Base-by-base conservation (phyloP, 2,113 vertebrate species). In the Corythornis vintsioides region DNA sequence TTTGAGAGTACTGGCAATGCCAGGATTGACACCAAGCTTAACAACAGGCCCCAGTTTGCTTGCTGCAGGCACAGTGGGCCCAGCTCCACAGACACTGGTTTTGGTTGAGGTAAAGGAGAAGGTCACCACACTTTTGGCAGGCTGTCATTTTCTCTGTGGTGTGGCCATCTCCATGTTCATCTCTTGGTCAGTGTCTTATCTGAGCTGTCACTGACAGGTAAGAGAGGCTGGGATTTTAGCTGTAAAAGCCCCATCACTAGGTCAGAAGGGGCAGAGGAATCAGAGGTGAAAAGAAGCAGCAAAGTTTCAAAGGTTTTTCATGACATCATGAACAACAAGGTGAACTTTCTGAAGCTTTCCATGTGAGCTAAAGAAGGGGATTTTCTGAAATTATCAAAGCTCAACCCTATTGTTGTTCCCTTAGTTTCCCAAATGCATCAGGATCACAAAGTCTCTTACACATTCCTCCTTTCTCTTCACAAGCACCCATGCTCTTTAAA, bases 381-480 rank as follows among this genome's bases (percentile, higher is more conserved):
- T 73, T 95, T 95, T 94, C 52, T 85, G 59, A 76, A 79, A 42
- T 43, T 18, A 64, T 72, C 72, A 84, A 72, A 92, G 26, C 22
- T 78, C 86, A 92, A 83, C 43, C 13, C 8, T 26, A 8, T 65
- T 87, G 26, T 72, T 95, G 26, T 72, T 95, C 83, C 74, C 61
- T 70, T 64, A 82, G 71, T 90, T 94, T 84, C 55, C 66, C 3
- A 10, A 17, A 55, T 2, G 2, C 8, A 7, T 48, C 59, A 69
- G 14, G 22, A 29, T 69, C 42, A 72, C 48, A 83, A 7, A 10
- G 9, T n/a, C 40, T 90, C 17, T 65, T 52, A 40, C 7, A 31
- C 12, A 79, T 86, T 76, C 18, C 13, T 16, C 20, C 43, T 72
- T 75, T 73, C 43, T 63, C 24, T 83, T 79, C 48, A 50, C 35